phyloP scores from a whole-genome alignment of 2,888 invertebrate species.

The Odontocolon sp. region DNA sequence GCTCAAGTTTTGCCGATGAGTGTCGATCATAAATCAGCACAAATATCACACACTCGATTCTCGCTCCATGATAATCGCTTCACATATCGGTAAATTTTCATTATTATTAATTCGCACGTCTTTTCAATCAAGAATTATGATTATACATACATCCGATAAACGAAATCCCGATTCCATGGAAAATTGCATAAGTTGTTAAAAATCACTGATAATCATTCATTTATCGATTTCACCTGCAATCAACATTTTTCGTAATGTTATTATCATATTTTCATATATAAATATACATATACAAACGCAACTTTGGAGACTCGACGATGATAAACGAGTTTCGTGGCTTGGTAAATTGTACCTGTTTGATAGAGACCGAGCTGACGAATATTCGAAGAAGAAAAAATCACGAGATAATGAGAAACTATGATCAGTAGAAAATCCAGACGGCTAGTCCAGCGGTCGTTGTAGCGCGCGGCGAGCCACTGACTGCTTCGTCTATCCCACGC shows the following conservation, averaged over 20 bases:
- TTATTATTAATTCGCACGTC: neutral
- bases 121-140: too few relatives aligned
- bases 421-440: constrained; percentile 45
- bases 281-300: too few relatives aligned
- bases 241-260: neutral
- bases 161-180: too few relatives aligned
- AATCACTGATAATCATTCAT: neutral
- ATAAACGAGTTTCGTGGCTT: too few relatives aligned
- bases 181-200: too few relatives aligned
- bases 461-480: constrained; percentile 80
- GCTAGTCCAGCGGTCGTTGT: constrained; percentile 69
- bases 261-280: too few relatives aligned
- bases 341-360: neutral
- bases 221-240: neutral
- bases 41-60: neutral
- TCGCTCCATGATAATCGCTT: neutral
- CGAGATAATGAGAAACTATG: neutral
- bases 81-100: constrained; percentile 1
- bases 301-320: too few relatives aligned
- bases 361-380: neutral
- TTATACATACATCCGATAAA: too few relatives aligned
- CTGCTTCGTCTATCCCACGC: constrained; percentile 76
- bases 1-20: neutral
- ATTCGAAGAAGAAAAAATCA: constrained; percentile 20
- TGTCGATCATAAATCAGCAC: neutral